Base-by-base conservation (phyloP, 2,888 invertebrate genomes). In the Orchesella flavescens region DNA sequence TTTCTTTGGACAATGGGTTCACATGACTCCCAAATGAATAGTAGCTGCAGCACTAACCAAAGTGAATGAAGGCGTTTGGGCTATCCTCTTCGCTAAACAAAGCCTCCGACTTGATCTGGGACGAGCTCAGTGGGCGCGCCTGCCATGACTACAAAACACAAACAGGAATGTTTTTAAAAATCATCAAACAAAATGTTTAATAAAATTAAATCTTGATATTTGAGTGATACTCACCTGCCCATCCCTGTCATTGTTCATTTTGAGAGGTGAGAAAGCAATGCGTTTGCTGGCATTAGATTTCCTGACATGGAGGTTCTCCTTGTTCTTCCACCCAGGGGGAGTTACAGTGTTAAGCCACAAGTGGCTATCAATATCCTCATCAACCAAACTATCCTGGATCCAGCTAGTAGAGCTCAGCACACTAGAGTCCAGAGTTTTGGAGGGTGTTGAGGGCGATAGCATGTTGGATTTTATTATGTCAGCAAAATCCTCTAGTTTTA, bases 401-500 rank as follows among this genome's bases (percentile, higher is more conserved):
- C 68, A 68, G 19, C 46, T 19, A 2, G 68, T 46, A 4, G 53
- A 53, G 23, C 23, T 24, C 2, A 59, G 34, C n/a, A 72, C n/a
- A 34, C 72, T 59, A 24, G 49, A 21, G 43, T 59, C 59, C 12
- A 74, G 63, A 61, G 74, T 74, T 23, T 74, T 74, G 0, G 55
- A 55, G 4, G 74, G 74, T 0, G 74, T 74, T 1, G 49, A 49
- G 13, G 74, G 74, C 4, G 44, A 44, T 19, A 74, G 23, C 74
- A 74, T 78, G 69, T 78, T 78, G 10, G 55, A 43, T 19, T 78
- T 69, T 59, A 86, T 87, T 69, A 87, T 89, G 49, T 89, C 87
- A 1, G 88, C 88, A 59, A 88, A 78, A 73, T 88, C 84, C 66
- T 89, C 89, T 46, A 90, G 89, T 69, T 89, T 89, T 5, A 90